These are phyloP conservation scores for Drosophila willistoni DNA, from an alignment of 1,140 invertebrate genomes.

Conservation along the genomic window DNA sequence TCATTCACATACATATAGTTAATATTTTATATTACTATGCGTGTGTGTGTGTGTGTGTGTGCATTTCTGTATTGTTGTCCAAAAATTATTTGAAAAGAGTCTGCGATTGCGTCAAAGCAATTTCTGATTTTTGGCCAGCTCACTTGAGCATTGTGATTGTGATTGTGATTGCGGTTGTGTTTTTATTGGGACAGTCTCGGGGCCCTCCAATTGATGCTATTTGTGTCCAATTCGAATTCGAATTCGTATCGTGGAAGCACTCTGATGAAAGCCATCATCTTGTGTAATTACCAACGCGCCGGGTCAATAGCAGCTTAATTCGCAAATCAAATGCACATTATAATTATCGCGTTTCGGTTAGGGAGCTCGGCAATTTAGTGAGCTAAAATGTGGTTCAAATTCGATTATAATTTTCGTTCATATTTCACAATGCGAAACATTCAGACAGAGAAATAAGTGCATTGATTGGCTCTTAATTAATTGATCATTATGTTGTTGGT, in stretches of 20 bases:
- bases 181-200: conserved; percentile 37
- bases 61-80: background rate
- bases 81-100: conserved; percentile 18
- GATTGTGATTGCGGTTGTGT: conserved; percentile 40
- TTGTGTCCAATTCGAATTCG: conserved; percentile 1
- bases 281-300: conserved; percentile 46
- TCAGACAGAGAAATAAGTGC: background rate
- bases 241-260: conserved; percentile 7
- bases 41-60: background rate
- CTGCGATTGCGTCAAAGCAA: conserved; percentile 39
- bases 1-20: no score
- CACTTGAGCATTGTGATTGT: conserved; percentile 24
- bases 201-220: conserved; percentile 4
- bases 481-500: conserved; percentile 12
- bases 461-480: conserved; percentile 15
- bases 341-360: conserved; percentile 44
- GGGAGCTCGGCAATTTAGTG: background rate
- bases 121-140: conserved; percentile 20
- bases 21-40: no score
- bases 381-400: conserved; percentile 21
- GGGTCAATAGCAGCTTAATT: conserved; percentile 55
- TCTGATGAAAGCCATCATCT: conserved; percentile 31
- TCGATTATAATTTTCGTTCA: conserved; percentile 14
- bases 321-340: conserved; percentile 64
- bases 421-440: conserved; percentile 14